Percentiles rank a stretch among this genome's conserved stretches.
Evolutionary conservation across 1,140 invertebrate species (phyloP).

Genomic region (Eumeta japonica): DNA sequence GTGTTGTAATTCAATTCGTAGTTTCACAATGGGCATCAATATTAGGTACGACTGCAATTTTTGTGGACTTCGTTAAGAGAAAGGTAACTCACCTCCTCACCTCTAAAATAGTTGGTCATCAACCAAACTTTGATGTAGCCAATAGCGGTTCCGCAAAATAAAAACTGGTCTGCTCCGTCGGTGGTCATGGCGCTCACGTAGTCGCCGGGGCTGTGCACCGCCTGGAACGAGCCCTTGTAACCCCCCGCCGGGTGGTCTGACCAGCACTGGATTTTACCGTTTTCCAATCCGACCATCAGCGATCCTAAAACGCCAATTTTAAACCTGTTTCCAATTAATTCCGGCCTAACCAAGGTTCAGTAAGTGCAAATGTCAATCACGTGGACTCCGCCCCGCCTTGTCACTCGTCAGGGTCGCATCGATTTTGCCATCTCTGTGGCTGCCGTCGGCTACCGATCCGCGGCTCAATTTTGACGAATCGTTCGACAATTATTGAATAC

Average conservation of each 20-base stretch:
- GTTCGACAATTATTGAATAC: not conserved
- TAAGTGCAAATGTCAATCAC: not conserved
- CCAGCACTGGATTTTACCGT: slow-evolving; percentile 69
- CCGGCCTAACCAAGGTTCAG: not conserved
- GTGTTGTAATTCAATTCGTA: too few species aligned
- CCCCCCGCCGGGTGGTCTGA: slow-evolving; percentile 69
- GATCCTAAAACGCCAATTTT: slow-evolving; percentile 46
- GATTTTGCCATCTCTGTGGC: not conserved
- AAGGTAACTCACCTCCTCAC: slow-evolving; percentile 24
- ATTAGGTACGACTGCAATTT: too few species aligned
- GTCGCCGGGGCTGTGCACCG: slow-evolving; percentile 65
- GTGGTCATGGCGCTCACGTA: slow-evolving; percentile 65
- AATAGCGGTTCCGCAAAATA: slow-evolving; percentile 66
- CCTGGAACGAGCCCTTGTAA: slow-evolving; percentile 63
- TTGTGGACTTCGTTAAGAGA: too few species aligned
- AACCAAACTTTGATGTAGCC: slow-evolving; percentile 76
- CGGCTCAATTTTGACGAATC: not conserved
- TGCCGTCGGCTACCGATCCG: not conserved
- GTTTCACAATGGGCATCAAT: too few species aligned
- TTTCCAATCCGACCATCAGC: slow-evolving; percentile 65
- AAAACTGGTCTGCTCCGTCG: slow-evolving; percentile 63
- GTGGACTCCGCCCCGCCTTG: not conserved
- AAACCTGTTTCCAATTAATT: not conserved
- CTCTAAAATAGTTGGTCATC: slow-evolving; percentile 60
- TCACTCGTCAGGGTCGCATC: not conserved